Evolutionary conservation across 2,797 vertebrate genomes (phyloP), one percentile per base, ranked within the genome.

Genomic region (Crocodylus rhombifer): DNA sequence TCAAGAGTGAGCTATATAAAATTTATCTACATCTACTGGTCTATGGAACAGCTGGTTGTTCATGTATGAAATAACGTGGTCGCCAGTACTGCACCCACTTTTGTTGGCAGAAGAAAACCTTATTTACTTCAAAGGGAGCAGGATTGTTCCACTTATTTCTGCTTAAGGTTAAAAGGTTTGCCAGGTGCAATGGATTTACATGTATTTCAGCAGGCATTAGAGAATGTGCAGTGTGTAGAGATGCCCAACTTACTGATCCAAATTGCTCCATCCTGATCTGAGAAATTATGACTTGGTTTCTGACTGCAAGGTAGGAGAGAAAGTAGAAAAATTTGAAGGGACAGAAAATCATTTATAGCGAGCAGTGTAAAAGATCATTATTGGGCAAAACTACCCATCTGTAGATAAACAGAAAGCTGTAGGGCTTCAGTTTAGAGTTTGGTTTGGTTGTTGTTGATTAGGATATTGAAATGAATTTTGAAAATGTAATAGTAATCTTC

Each of bases 381-480:
- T 85, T 91, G 94, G 95, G 88, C 90, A 93, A 63, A n/a, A 76
- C 77, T 78, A 33, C 86, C 18, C 57, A 42, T 55, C 88, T 90
- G 67, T 25, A 77, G 81, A 95, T 80, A 91, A 93, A 91, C 86
- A 91, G 76, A 83, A 75, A 84, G 23, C 75, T 55, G 87, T 10
- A 82, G 42, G 36, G 86, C 83, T 96, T 95, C 88, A 23, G 93
- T 63, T 78, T 77, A 74, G 13, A 20, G 77, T 95, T 94, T 96
- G 65, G 74, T 92, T 90, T 96, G 92, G 94, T 89, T 87, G 64
- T 94, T 86, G 84, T 75, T 57, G 94, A 94, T 95, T 87, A 95
- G 80, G 84, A 87, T 65, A 77, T 87, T 77, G 84, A 97, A 95
- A 95, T 82, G 78, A 85, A 88, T 90, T 86, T 42, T 79, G 77